Evolutionary conservation across 2,113 vertebrate genomes (phyloP), one percentile per base, ranked within the genome.

Genomic region (Proteles cristata): DNA sequence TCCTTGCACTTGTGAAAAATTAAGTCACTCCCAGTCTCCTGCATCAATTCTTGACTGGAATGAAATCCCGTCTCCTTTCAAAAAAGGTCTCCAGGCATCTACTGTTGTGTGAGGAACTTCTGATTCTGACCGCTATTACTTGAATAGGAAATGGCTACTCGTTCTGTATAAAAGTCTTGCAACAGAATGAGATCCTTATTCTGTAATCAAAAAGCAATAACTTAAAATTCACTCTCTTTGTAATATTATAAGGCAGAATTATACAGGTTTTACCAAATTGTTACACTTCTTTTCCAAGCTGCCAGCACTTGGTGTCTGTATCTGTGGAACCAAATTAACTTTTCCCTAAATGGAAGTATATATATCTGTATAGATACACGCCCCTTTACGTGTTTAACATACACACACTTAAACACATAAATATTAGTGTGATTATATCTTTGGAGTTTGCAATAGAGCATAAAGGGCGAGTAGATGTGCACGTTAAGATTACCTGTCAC

Each of bases 141-240:
- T 98, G 98, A 98, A 96, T 96, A 97, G 97, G 97, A 98, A 98
- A 97, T 93, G 4, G 85, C 98, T 97, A 98, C 96, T 99, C 95
- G 1, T 94, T 94, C n/a, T 91, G 86, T 97, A 8, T 88, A 73
- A 92, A 96, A 93, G 25, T 80, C 90, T 97, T 97, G n/a, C 82
- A 95, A 84, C 83, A 94, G 94, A 94, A 95, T 91, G 92, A 95
- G 94, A 94, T 48, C 1, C 98, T 35, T 5, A n/a, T 94, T 98
- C 65, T 96, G 81, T 63, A 91, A 98, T 98, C 97, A 97, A 97
- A 97, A 97, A 99, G 99, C 98, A 99, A 98, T 99, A 99, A 99
- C 94, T 97, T 89, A 92, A 97, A 96, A 96, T 71, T 97, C 97
- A 95, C 86, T 97, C n/a, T 12, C 94, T 97, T 92, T 97, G 80